Percentiles rank a stretch among this genome's conserved stretches.
phyloP scores from a whole-genome alignment of 2,888 invertebrate species.

The Drosophila ezoana region DNA sequence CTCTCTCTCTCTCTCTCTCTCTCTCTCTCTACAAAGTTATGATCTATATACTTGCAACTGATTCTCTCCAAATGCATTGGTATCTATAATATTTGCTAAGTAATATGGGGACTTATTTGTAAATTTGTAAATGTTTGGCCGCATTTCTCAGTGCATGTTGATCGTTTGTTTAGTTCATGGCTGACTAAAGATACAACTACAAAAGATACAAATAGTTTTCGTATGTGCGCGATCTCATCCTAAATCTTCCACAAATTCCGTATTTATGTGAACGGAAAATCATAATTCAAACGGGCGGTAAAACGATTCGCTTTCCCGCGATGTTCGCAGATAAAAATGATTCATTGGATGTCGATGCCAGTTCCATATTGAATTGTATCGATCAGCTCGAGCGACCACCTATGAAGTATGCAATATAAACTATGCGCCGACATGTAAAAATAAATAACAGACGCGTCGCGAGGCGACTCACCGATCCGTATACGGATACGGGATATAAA shows the following conservation, averaged over 20 bases:
- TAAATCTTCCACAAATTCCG: constrained; percentile 17
- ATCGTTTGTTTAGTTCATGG: constrained; percentile 32
- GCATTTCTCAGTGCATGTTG: constrained; percentile 18
- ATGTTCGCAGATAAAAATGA: constrained; percentile 19
- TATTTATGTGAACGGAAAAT: constrained; percentile 49
- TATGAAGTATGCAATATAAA: constrained; percentile 80
- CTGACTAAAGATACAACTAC: constrained; percentile 16
- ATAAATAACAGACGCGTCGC: constrained; percentile 56
- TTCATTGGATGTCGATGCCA: constrained; percentile 31
- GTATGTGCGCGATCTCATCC: constrained; percentile 17
- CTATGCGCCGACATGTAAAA: constrained; percentile 65
- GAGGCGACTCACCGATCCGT: constrained; percentile 29
- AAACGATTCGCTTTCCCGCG: constrained; percentile 13
- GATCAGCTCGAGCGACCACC: constrained; percentile 54
- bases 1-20: too few relatives aligned
- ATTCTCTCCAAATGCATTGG: too few relatives aligned
- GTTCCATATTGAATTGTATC: constrained; percentile 49
- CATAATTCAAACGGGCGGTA: constrained; percentile 46
- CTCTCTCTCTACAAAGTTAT: too few relatives aligned
- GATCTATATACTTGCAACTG: too few relatives aligned
- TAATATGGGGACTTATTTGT: neutral
- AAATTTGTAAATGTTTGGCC: constrained; percentile 10
- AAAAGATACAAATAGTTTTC: constrained; percentile 35
- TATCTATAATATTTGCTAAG: too few relatives aligned
- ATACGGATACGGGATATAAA: constrained; percentile 68